Evolutionary conservation across 2,888 invertebrate genomes (phyloP), one percentile per base, ranked within the genome.

Genomic region (Octonoba sinensis): DNA sequence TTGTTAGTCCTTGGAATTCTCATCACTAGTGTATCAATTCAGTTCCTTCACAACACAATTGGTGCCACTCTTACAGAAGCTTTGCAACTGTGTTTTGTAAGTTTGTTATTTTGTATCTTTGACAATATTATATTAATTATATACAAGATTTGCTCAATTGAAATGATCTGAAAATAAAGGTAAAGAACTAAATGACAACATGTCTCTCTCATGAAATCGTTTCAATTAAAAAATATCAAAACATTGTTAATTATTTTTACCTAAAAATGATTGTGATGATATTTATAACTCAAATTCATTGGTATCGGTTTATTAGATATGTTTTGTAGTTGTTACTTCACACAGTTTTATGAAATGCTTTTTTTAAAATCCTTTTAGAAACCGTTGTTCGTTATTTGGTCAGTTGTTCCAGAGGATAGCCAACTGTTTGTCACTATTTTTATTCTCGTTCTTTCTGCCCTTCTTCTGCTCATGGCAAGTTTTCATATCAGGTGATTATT

Each of bases 391-490:
- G 85, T 85, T 6, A 84, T 87, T 12, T 89, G 89, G 89, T 85
- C 85, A 59, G 84, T 84, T 11, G 86, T 89, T 62, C 89, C 89
- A 0, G 84, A 84, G 13, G 88, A 88, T 13, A 88, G 88, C 82
- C 88, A 88, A 44, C 75, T 87, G 24, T 87, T 88, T 70, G 87
- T 88, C 11, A 85, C 89, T 46, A 84, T 86, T 13, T 85, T 86
- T 24, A 86, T 89, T 22, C 83, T 89, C 11, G 84, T 87, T 8
- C 57, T 88, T 46, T 88, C 89, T 0, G 77, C 89, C 0, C 51
- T 89, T 8, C 87, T 89, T 82, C 86, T 90, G 15, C 67, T 89
- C 6, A 70, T 89, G n/a, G 89, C 89, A 44, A 88, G 88, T 67
- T 88, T 88, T 86, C 87, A 87, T 15, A 87, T 88, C 27, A 88